These are phyloP conservation scores for Sicus ferrugineus DNA, from an alignment of 2,888 invertebrate species.

Conservation along the genomic window DNA sequence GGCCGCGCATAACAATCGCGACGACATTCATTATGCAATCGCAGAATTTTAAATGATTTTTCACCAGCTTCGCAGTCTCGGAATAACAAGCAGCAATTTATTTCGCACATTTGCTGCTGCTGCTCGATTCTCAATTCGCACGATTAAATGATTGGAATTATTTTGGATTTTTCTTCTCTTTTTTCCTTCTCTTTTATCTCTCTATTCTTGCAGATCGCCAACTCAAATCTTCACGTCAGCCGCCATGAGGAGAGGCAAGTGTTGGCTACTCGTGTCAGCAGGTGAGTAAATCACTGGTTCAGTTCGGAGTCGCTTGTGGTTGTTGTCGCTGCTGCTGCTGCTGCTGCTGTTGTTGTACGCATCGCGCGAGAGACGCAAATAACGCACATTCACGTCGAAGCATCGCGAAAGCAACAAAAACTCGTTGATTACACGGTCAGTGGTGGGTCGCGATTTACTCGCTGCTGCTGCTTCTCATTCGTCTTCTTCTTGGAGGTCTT, in stretches of 20 bases:
- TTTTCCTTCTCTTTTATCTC: constrained; percentile 3
- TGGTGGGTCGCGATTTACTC: constrained; percentile 18
- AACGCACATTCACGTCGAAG: not conserved
- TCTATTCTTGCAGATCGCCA: constrained; percentile 4
- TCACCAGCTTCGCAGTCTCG: too few species aligned
- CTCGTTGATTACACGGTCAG: not conserved
- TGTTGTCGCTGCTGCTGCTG: not conserved
- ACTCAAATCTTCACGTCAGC: constrained; percentile 24
- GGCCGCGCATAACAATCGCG: too few species aligned
- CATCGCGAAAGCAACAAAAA: not conserved
- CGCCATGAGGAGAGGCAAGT: constrained; percentile 67
- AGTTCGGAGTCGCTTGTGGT: not conserved
- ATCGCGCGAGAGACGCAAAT: too few species aligned
- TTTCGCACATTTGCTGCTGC: too few species aligned
- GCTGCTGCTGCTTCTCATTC: not conserved
- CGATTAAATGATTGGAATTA: not conserved
- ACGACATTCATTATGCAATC: too few species aligned
- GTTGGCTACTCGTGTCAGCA: constrained; percentile 67
- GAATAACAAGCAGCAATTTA: too few species aligned
- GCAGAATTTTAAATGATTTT: too few species aligned
- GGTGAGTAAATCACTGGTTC: constrained; percentile 59
- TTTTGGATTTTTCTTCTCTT: not conserved
- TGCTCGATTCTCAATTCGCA: not conserved
- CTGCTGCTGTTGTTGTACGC: too few species aligned
- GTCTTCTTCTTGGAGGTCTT: not conserved